phyloP scores from a whole-genome alignment of 2,797 vertebrate genomes.

The Siniperca obscura region DNA sequence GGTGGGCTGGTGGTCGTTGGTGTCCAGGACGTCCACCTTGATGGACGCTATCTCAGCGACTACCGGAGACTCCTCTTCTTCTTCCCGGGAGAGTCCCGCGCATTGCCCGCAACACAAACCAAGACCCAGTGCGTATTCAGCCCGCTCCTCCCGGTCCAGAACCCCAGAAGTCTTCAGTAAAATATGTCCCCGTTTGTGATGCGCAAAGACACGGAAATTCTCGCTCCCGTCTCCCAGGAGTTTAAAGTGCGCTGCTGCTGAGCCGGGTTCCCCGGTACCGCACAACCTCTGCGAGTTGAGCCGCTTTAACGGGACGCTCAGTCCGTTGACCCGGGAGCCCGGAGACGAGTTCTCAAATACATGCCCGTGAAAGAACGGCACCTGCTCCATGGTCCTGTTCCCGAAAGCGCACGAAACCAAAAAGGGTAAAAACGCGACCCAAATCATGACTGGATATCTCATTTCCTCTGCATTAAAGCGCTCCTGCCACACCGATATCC shows the following conservation, averaged over 20 bases:
- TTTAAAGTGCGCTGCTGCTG: slow-evolving; percentile 78
- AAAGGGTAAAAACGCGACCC: slow-evolving; percentile 78
- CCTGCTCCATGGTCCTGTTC: slow-evolving; percentile 78
- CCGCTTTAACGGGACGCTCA: slow-evolving; percentile 88
- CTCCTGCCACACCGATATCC: slow-evolving; percentile 52
- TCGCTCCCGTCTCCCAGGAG: slow-evolving; percentile 86
- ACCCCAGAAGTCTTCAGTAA: slow-evolving; percentile 85
- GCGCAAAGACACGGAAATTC: slow-evolving; percentile 86
- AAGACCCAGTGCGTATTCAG: slow-evolving; percentile 84
- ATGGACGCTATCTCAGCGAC: slow-evolving; percentile 83
- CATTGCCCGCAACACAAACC: slow-evolving; percentile 82
- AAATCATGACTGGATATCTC: slow-evolving; percentile 80
- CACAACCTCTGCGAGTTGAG: slow-evolving; percentile 85
- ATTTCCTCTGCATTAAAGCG: slow-evolving; percentile 59
- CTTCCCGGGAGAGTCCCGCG: slow-evolving; percentile 45
- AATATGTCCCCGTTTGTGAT: slow-evolving; percentile 87
- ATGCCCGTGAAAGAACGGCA: slow-evolving; percentile 88
- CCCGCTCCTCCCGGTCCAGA: slow-evolving; percentile 88
- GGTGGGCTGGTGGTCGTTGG: slow-evolving; percentile 90
- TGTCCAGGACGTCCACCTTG: slow-evolving; percentile 89
- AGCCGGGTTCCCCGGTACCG: slow-evolving; percentile 48
- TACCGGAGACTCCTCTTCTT: slow-evolving; percentile 30
- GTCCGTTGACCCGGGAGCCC: slow-evolving; percentile 87
- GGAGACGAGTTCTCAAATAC: slow-evolving; percentile 89
- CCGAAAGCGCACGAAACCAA: slow-evolving; percentile 73